These are phyloP conservation scores for Pristionchus fissidentatus DNA, from an alignment of 2,888 invertebrate species.

Conservation along the genomic window DNA sequence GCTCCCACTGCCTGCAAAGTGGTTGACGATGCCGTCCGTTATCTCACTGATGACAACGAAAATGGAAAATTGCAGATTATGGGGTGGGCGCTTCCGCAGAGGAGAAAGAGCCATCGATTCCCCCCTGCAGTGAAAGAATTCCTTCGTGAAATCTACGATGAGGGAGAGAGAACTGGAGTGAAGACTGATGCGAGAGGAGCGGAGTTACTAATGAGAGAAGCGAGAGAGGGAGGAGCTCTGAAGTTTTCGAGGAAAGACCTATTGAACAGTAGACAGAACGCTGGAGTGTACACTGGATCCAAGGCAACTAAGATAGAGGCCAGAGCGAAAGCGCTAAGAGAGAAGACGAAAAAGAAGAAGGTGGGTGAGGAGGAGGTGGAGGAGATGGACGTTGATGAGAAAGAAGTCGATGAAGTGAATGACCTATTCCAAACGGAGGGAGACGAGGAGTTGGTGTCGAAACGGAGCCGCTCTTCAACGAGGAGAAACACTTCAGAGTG, in stretches of 20 bases:
- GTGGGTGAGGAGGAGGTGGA: no score
- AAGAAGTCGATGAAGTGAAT: slow-evolving; percentile 9
- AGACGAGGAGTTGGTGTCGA: not conserved
- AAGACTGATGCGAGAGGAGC: not conserved
- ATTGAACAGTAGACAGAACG: not conserved
- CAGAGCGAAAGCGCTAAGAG: not conserved
- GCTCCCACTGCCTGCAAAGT: not conserved
- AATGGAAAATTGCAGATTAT: not conserved
- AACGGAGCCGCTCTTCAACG: slow-evolving; percentile 8
- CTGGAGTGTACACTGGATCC: not conserved
- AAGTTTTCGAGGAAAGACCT: not conserved
- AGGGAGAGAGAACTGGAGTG: not conserved
- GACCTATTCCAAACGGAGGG: slow-evolving; percentile 1
- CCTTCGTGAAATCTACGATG: not conserved
- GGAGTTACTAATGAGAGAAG: not conserved
- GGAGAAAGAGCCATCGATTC: not conserved
- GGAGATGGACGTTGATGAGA: no score
- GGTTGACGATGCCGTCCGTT: not conserved
- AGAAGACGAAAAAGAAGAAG: no score
- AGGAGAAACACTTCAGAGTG: not conserved
- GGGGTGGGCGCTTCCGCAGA: slow-evolving; percentile 33
- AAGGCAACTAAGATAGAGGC: not conserved
- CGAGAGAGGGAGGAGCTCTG: not conserved
- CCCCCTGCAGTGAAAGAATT: not conserved
- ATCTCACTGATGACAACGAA: not conserved